Evolutionary conservation across 2,888 invertebrate species (phyloP).

Genomic region (Nomada lathburiana): DNA sequence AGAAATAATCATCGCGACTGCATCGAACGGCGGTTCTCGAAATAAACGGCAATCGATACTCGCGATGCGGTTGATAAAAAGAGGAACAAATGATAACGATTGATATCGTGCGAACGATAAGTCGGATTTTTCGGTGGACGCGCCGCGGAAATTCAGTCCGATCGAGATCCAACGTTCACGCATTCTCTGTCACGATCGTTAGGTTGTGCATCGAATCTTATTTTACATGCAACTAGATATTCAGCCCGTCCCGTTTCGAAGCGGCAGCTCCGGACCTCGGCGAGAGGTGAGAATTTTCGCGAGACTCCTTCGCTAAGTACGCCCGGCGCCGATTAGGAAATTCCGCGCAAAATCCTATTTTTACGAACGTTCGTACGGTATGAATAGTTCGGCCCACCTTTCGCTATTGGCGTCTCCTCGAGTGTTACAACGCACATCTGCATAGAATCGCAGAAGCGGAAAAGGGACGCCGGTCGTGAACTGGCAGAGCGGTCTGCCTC

Average conservation of each 20-base stretch:
- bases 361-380: conserved; percentile 73
- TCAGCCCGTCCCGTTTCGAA: no score
- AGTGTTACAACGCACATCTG: background rate
- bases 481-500: conserved; percentile 55
- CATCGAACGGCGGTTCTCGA: conserved; percentile 13
- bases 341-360: conserved; percentile 79
- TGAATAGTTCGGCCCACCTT: conserved; percentile 63
- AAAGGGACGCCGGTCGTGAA: conserved; percentile 36
- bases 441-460: conserved; percentile 38
- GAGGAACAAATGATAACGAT: conserved; percentile 39
- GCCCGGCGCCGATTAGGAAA: conserved; percentile 73
- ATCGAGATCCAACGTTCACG: background rate
- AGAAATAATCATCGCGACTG: conserved; percentile 40
- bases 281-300: no score
- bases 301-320: no score
- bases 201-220: no score
- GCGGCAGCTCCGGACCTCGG: no score
- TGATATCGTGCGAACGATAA: background rate
- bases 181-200: no score
- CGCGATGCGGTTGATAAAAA: conserved; percentile 26
- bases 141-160: background rate
- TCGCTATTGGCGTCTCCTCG: conserved; percentile 42
- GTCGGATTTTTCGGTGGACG: background rate
- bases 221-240: no score
- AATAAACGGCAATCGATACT: conserved; percentile 47